These are phyloP conservation scores for Holothuria glaberrima DNA, from an alignment of 35 echinoderm and acorn worm genomes.

Conservation along the genomic window DNA sequence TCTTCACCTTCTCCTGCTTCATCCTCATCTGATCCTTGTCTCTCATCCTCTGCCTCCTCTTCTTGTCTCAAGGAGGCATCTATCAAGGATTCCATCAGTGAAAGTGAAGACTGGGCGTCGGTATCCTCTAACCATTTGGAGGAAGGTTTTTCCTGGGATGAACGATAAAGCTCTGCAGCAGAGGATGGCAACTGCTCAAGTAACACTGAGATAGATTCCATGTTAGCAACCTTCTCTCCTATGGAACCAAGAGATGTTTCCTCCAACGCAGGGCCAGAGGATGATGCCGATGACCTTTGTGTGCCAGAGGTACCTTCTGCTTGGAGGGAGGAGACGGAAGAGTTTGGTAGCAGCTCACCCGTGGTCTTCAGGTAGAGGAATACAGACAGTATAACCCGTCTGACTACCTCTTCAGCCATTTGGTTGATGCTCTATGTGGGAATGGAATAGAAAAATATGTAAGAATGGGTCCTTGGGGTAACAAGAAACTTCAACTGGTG, in stretches of 20 bases:
- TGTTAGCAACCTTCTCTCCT: neutral
- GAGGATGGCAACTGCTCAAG: slow-evolving; percentile 13
- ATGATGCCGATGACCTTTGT: slow-evolving; percentile 8
- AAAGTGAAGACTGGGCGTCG: neutral
- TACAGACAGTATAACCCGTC: neutral
- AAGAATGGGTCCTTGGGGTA: neutral
- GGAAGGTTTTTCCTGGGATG: neutral
- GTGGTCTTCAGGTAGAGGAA: slow-evolving; percentile 38
- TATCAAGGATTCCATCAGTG: neutral
- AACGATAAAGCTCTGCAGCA: slow-evolving; percentile 15
- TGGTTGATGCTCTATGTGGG: neutral
- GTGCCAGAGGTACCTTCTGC: slow-evolving; percentile 34
- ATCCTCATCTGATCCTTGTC: neutral
- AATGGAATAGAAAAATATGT: neutral
- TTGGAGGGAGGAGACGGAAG: slow-evolving; percentile 23
- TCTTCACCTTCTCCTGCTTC: slow-evolving; percentile 44
- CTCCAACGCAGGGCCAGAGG: neutral
- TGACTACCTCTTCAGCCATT: slow-evolving; percentile 14
- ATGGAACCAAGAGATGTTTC: neutral
- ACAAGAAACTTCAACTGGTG: neutral
- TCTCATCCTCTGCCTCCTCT: slow-evolving; percentile 38
- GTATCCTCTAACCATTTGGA: neutral
- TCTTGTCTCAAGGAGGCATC: neutral
- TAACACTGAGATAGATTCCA: slow-evolving; percentile 17
- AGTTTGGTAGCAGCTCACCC: neutral